Evolutionary conservation across 2,888 invertebrate species (phyloP).

Genomic region (Marronus borbonicus): DNA sequence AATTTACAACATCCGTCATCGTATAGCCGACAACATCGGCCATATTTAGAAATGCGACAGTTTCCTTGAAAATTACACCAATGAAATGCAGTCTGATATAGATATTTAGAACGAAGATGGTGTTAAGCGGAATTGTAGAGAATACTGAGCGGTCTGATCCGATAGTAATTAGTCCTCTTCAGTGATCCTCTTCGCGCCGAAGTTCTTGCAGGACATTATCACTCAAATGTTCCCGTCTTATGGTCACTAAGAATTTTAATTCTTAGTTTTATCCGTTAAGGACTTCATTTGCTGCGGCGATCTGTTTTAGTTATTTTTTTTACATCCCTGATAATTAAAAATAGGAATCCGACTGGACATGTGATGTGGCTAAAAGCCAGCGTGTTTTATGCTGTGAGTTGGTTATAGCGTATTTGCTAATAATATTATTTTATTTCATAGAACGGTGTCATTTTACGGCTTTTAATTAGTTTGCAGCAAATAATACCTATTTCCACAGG

Average conservation of each 20-base stretch:
- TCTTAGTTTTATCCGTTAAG: constrained; percentile 64
- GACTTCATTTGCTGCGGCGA: constrained; percentile 66
- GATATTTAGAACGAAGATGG: constrained; percentile 37
- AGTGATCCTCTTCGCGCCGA: constrained; percentile 15
- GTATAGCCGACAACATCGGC: background rate
- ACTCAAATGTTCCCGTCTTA: constrained; percentile 61
- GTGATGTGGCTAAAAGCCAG: background rate
- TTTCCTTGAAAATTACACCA: constrained; percentile 2
- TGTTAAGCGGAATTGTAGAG: constrained; percentile 25
- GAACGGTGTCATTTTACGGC: background rate
- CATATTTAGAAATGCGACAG: constrained; percentile 21
- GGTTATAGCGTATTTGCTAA: too few species aligned
- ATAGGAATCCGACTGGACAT: background rate
- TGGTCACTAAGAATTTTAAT: constrained; percentile 69
- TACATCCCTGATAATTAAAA: background rate
- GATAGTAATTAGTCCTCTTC: constrained; percentile 28
- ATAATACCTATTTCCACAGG: too few species aligned
- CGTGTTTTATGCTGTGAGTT: background rate
- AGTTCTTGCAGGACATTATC: constrained; percentile 50
- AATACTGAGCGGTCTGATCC: constrained; percentile 14
- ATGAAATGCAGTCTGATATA: constrained; percentile 12
- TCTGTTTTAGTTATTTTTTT: constrained; percentile 4
- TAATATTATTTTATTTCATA: too few species aligned
- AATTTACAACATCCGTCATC: background rate
- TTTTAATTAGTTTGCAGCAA: too few species aligned